Evolutionary conservation across 2,888 invertebrate species (phyloP), one percentile per base, ranked within the genome.

Genomic region (Ectemnius lituratus): DNA sequence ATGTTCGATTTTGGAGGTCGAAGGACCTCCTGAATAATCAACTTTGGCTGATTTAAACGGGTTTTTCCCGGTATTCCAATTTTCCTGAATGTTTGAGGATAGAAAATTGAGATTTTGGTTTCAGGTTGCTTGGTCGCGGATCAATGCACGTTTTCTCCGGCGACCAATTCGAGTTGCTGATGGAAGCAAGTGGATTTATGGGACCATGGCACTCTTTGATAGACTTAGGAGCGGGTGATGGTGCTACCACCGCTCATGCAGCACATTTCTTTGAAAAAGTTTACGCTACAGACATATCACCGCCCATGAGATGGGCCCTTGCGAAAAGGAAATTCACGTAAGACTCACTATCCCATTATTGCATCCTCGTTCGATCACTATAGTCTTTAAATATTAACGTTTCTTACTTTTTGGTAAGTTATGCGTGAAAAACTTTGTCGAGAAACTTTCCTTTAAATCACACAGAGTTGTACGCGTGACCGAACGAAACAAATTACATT

Each of bases 101-200:
- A 3, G 11, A 37, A 5, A 45, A 13, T 13, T 49, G 52, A 28
- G 8, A 68, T 62, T n/a, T 67, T 67, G 62, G 6, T 80, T 66
- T 56, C 93, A 96, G 96, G 65, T 94, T 96, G 92, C 92, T 98
- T 14, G 95, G 96, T 16, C 94, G 99, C 64, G 99, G 99, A 8
- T 98, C 98, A 0, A 99, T 99, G 99, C 99, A 98, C 91, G 97
- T 99, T 62, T 93, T 98, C 84, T 99, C 99, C 0, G 93, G 94
- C 74, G 92, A 93, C 8, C 98, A 99, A 88, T 95, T 98, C 83
- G 92, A 93, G 73, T 91, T 92, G 70, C 91, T 98, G 81, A 91
- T 96, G 80, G 90, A 90, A 62, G 88, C 87, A 4, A 89, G 90
- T 59, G 87, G 85, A 83, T 87, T 86, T 76, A 76, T 81, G 52